A percentile compares a stretch with the other conserved stretches of the same genome.
These are phyloP conservation scores for Aphelenchoides besseyi DNA, from an alignment of 1,140 invertebrate species.

Conservation along the genomic window DNA sequence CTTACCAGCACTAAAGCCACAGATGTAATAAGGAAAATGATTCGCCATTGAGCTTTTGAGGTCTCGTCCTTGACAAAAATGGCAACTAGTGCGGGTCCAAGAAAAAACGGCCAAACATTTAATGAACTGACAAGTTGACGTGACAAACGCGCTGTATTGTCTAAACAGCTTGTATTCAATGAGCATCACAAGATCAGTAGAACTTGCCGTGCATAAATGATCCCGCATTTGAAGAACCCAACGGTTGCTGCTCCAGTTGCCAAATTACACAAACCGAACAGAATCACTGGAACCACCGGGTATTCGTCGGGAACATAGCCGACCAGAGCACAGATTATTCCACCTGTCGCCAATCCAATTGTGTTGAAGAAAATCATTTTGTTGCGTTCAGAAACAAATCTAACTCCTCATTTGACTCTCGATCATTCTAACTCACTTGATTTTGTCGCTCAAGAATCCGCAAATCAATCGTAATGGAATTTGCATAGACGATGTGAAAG, in stretches of 20 bases:
- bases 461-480: slow-evolving; percentile 42
- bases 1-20: slow-evolving; percentile 6
- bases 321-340: slow-evolving; percentile 15
- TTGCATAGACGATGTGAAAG: slow-evolving; percentile 34
- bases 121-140: slow-evolving; percentile 20
- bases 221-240: slow-evolving; percentile 47
- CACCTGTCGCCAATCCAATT: slow-evolving; percentile 29
- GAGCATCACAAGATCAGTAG: background rate
- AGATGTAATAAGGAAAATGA: slow-evolving; percentile 15
- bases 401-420: background rate
- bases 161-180: slow-evolving; percentile 5
- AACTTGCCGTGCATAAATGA: slow-evolving; percentile 20
- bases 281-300: slow-evolving; percentile 24
- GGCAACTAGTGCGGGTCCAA: slow-evolving; percentile 16
- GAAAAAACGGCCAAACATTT: slow-evolving; percentile 23
- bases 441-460: slow-evolving; percentile 24
- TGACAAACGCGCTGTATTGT: slow-evolving; percentile 17
- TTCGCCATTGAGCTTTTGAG: slow-evolving; percentile 19
- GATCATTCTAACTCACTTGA: slow-evolving; percentile 6
- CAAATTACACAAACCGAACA: slow-evolving; percentile 32
- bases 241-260: slow-evolving; percentile 29
- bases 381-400: slow-evolving; percentile 33
- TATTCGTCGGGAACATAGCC: slow-evolving; percentile 13
- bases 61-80: slow-evolving; percentile 16
- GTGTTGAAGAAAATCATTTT: slow-evolving; percentile 42